phyloP scores from a whole-genome alignment of 2,797 vertebrate genomes.

The Smutsia gigantea region DNA sequence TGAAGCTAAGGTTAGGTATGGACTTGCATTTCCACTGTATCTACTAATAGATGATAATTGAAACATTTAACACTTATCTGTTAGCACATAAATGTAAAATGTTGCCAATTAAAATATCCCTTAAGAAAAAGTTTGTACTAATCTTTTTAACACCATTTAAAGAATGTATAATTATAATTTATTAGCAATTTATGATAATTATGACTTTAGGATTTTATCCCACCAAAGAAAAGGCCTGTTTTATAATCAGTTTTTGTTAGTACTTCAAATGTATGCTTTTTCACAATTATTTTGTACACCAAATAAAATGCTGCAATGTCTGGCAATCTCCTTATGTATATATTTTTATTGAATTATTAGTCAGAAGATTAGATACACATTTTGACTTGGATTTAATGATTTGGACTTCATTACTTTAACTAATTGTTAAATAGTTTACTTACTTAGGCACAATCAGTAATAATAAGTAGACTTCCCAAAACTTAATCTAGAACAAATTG shows the following conservation, averaged over 20 bases:
- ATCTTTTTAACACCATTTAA: not conserved
- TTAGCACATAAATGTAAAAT: not conserved
- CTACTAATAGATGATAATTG: not conserved
- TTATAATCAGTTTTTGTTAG: not conserved
- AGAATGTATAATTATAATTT: not conserved
- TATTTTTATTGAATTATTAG: not conserved
- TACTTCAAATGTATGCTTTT: not conserved
- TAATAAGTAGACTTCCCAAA: not conserved
- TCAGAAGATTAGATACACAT: not conserved
- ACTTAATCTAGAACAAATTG: not conserved
- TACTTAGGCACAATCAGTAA: not conserved
- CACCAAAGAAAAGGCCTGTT: not conserved
- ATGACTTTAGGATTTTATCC: not conserved
- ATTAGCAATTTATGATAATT: not conserved
- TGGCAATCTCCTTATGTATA: not conserved
- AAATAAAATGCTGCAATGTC: not conserved
- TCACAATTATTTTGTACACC: not conserved
- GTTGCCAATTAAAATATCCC: not conserved
- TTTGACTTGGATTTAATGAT: not conserved
- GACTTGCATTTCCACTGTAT: not conserved
- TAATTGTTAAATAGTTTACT: not conserved
- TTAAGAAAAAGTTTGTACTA: not conserved
- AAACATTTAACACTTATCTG: not conserved
- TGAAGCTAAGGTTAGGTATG: not conserved
- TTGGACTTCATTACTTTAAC: not conserved